Percentiles rank a stretch among this genome's conserved stretches.
Evolutionary conservation across 1,140 invertebrate genomes (phyloP).

Genomic region (Philopotamus ludificatus): DNA sequence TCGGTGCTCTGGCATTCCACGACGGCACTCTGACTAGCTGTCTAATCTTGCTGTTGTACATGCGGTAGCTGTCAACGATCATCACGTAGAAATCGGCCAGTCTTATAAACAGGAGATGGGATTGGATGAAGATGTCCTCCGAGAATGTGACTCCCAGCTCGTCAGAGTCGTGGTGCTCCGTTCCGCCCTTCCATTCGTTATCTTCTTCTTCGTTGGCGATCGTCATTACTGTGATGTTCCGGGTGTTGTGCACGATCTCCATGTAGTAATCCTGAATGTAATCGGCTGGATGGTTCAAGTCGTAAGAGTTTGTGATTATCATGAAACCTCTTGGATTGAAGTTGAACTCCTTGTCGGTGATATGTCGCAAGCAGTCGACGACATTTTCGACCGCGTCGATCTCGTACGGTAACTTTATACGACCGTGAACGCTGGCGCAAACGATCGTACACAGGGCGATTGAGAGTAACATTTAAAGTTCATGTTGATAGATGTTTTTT

Average conservation of each 20-base stretch:
- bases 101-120: slow-evolving; percentile 34
- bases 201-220: slow-evolving; percentile 33
- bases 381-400: slow-evolving; percentile 7
- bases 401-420: background rate
- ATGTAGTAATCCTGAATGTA: slow-evolving; percentile 26
- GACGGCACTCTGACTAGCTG: slow-evolving; percentile 31
- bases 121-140: slow-evolving; percentile 37
- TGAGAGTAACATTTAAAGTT: background rate
- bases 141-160: slow-evolving; percentile 15
- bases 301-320: slow-evolving; percentile 30
- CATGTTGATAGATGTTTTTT: background rate
- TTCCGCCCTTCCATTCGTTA: slow-evolving; percentile 11
- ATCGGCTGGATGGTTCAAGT: slow-evolving; percentile 15
- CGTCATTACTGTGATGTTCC: slow-evolving; percentile 28
- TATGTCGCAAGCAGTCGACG: slow-evolving; percentile 19
- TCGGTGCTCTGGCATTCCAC: slow-evolving; percentile 36
- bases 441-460: background rate
- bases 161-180: slow-evolving; percentile 19
- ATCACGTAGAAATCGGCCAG: slow-evolving; percentile 35
- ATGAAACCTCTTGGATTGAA: slow-evolving; percentile 29
- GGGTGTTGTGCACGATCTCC: background rate
- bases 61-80: slow-evolving; percentile 33
- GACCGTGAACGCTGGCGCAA: too few species aligned
- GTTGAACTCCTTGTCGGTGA: slow-evolving; percentile 26
- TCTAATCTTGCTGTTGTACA: slow-evolving; percentile 39